phyloP scores from a whole-genome alignment of 64 coral and sea anemone species.

The Pocillopora verrucosa region DNA sequence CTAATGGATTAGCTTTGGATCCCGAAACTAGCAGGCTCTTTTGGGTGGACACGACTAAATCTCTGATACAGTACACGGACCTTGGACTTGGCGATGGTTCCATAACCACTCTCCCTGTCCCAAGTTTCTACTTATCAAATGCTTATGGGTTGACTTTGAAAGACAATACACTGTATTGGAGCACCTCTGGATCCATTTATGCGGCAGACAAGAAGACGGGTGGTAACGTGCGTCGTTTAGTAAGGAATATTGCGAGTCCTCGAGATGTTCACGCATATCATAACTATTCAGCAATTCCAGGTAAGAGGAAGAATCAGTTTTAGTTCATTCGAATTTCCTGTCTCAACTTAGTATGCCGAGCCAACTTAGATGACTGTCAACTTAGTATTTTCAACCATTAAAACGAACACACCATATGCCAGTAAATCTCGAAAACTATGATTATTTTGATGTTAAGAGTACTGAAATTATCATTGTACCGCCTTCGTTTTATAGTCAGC shows the following conservation, averaged over 20 bases:
- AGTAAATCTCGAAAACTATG: too few relatives aligned
- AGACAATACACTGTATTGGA: not conserved
- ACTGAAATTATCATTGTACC: too few relatives aligned
- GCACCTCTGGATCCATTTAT: not conserved
- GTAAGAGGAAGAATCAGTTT: not conserved
- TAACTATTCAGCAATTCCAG: slow-evolving; percentile 23
- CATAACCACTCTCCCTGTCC: not conserved
- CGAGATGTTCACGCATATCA: slow-evolving; percentile 41
- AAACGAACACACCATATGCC: too few relatives aligned
- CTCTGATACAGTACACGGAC: slow-evolving; percentile 27
- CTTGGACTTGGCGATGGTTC: not conserved
- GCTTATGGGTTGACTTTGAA: not conserved
- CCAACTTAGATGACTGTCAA: too few relatives aligned
- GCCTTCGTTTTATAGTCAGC: too few relatives aligned
- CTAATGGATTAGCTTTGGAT: slow-evolving; percentile 26
- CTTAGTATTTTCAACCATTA: too few relatives aligned
- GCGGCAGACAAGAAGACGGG: not conserved
- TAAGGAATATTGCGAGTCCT: not conserved
- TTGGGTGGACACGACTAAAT: slow-evolving; percentile 6
- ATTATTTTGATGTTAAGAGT: too few relatives aligned
- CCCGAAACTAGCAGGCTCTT: slow-evolving; percentile 20
- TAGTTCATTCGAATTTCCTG: not conserved
- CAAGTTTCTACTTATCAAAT: not conserved
- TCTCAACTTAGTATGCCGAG: too few relatives aligned
- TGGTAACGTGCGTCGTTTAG: not conserved